These are phyloP conservation scores for Coptotermes formosanus DNA, from an alignment of 1,140 invertebrate species.

Conservation along the genomic window DNA sequence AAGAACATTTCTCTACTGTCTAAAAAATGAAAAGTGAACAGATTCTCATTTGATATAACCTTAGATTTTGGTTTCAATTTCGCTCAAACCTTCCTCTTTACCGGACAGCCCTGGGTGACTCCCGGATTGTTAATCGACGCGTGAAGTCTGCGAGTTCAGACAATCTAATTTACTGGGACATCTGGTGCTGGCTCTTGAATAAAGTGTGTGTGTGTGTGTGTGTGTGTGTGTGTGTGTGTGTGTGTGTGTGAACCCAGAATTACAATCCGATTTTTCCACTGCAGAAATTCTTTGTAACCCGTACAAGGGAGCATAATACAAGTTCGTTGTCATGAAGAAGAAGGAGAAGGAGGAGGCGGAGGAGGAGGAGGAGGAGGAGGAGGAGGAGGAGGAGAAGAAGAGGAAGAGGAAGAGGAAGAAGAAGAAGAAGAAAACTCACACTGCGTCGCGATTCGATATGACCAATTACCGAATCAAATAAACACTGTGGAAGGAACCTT, in stretches of 20 bases:
- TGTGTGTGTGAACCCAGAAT: not conserved
- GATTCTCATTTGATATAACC: not conserved
- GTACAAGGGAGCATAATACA: not conserved
- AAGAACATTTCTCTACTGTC: too few relatives aligned
- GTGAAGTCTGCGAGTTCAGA: slow-evolving; percentile 8
- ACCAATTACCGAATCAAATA: too few relatives aligned
- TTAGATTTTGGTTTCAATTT: not conserved
- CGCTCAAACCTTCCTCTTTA: not conserved
- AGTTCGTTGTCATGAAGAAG: too few relatives aligned
- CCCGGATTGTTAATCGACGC: not conserved
- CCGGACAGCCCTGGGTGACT: not conserved
- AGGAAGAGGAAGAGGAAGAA: too few relatives aligned
- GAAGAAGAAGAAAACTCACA: too few relatives aligned
- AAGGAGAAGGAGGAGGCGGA: too few relatives aligned
- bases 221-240: not conserved
- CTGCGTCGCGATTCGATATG: too few relatives aligned
- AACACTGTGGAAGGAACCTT: too few relatives aligned
- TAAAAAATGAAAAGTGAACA: too few relatives aligned
- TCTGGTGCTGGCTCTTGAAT: not conserved
- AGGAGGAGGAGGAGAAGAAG: too few relatives aligned
- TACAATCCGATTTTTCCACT: not conserved
- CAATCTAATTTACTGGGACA: not conserved
- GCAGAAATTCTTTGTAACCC: not conserved
- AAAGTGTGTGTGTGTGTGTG: not conserved
- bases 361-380: too few relatives aligned